A percentile compares a stretch with the other conserved stretches of the same genome.
Evolutionary conservation across 2,888 invertebrate genomes (phyloP).

Genomic region (Tetranychus truncatus): DNA sequence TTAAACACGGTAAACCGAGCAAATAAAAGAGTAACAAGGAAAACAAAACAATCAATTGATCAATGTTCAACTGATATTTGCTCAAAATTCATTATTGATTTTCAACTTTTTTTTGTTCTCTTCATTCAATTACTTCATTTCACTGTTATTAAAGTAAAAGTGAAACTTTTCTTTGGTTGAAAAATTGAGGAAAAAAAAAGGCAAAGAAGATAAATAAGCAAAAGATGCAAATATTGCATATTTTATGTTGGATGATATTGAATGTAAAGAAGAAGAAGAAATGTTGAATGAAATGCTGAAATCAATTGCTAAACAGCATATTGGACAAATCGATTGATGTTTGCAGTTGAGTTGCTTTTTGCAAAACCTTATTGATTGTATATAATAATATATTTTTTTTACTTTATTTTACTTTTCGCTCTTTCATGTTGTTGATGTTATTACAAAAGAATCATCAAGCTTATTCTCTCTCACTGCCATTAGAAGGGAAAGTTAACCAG

Average conservation of each 20-base stretch:
- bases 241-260: too few species aligned
- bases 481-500: not conserved
- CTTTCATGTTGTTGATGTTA: not conserved
- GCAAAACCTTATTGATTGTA: not conserved
- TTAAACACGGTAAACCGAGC: not conserved
- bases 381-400: not conserved
- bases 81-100: too few species aligned
- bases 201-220: not conserved
- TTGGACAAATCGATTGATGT: slow-evolving; percentile 1
- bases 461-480: not conserved
- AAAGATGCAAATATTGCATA: not conserved
- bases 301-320: not conserved
- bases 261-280: not conserved
- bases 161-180: not conserved
- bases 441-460: not conserved
- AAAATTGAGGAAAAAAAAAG: not conserved
- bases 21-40: not conserved
- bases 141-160: too few species aligned
- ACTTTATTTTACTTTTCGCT: not conserved
- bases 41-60: not conserved
- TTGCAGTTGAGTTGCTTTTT: not conserved
- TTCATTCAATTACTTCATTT: too few species aligned
- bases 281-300: not conserved
- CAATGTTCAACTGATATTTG: not conserved
- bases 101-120: too few species aligned